These are phyloP conservation scores for Bombycilla garrulus DNA, from an alignment of 2,113 vertebrate species.

Conservation along the genomic window DNA sequence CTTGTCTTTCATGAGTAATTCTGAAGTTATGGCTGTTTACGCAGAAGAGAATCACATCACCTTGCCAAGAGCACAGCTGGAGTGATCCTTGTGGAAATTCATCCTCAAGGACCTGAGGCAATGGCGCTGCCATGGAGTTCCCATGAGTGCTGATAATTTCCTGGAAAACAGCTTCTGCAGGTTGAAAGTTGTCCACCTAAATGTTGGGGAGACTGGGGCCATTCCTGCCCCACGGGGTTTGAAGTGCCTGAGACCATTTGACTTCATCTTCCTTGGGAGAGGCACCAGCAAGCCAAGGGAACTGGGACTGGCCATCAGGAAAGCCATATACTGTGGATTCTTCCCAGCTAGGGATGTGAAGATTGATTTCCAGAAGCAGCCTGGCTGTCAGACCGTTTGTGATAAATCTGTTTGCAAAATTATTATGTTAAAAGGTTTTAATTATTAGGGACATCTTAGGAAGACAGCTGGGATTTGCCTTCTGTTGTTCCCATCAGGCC, in stretches of 20 bases:
- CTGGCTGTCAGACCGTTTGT: conserved; percentile 7
- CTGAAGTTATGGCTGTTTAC: conserved; percentile 37
- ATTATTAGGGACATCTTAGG: conserved; percentile 22
- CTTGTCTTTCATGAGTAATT: conserved; percentile 43
- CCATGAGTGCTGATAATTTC: neutral
- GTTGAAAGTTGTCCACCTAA: neutral
- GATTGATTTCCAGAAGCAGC: neutral
- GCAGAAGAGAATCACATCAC: neutral
- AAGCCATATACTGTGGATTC: neutral
- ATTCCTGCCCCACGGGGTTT: neutral
- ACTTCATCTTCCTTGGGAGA: neutral
- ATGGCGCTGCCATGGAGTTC: neutral
- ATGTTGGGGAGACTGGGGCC: rapidly evolving
- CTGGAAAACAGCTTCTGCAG: neutral
- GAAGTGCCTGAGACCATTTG: neutral
- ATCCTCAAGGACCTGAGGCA: conserved; percentile 1
- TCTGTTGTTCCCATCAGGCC: conserved; percentile 23
- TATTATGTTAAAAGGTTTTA: conserved; percentile 46
- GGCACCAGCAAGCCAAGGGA: neutral
- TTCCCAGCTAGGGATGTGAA: neutral
- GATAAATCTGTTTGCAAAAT: conserved; percentile 26
- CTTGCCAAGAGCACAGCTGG: neutral
- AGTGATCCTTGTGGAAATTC: neutral
- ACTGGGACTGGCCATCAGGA: rapidly evolving
- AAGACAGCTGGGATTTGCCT: conserved; percentile 45